Base-by-base conservation (phyloP, 2,888 invertebrate species). In the Sialis lutaria region DNA sequence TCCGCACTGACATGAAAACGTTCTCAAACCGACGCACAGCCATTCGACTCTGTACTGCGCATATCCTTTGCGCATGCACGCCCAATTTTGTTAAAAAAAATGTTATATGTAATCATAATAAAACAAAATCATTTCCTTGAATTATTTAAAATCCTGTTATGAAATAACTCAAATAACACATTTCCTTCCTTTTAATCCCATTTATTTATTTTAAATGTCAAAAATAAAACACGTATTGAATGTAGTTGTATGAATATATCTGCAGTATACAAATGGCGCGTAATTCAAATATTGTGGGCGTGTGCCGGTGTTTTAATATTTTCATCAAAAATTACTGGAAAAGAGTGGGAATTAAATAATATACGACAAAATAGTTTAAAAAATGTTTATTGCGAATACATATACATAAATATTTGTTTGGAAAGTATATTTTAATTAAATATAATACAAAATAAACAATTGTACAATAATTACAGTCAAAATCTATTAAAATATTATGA, bases 401-500 rank as follows among this genome's bases (percentile, higher is more conserved):
- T 22, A 22, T 22, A 22, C 22, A 22, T 22, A 22, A 22, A 22
- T 22, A 22, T 22, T 22, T 22, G 22, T 22, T 22, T 22, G 22
- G 22, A 22, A 22, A 22, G 22, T 22, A 4, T 22, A 22, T 22
- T 22, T 22, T 22, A 22, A 22, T 22, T 22, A 22, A 22, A 22
- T 22, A 22, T 22, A 22, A 22, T 22, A 22, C 22, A 22, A 22
- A 22, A 22, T 22, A 7, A 10, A 37, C 1, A 37, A 6, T 10
- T 37, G 12, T 9, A 8, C n/a, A 35, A 3, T 6, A 37, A 37
- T 37, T 37, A 37, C 12, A 10, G 37, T 12, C 12, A 37, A 43
- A 43, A 31, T 34, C 9, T 7, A 9, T 32, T 43, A 10, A 43
- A 34, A 32, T 10, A 44, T 55, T 56, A 62, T 43, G 50, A 43